Evolutionary conservation across 1,140 invertebrate genomes (phyloP).

Genomic region (Saccostrea cuccullata): DNA sequence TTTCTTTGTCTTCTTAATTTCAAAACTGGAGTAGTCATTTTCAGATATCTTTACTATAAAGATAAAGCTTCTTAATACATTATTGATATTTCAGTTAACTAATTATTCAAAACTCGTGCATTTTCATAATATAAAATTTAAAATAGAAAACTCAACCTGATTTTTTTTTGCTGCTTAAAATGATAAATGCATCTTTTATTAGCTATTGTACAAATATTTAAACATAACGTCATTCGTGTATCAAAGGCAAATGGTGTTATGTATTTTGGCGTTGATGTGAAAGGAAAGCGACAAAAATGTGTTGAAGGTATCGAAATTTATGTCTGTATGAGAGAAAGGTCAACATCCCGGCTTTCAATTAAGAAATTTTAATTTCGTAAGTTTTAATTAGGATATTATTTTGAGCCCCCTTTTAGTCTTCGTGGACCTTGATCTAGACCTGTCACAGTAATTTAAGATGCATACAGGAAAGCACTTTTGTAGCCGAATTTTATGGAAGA

Average conservation of each 20-base stretch:
- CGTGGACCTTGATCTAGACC: background rate
- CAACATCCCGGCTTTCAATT: background rate
- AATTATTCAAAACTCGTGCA: background rate
- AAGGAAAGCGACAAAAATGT: background rate
- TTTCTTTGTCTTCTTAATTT: too few species aligned
- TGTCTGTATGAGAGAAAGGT: background rate
- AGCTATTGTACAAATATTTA: background rate
- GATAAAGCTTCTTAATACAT: background rate
- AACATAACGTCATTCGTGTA: background rate
- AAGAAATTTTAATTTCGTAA: background rate
- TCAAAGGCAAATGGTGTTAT: conserved; percentile 12
- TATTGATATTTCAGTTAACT: background rate
- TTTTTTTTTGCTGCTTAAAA: background rate
- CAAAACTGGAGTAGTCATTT: too few species aligned
- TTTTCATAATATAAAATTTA: conserved; percentile 21
- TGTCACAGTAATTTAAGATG: background rate
- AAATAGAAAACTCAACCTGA: background rate
- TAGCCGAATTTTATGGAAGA: background rate
- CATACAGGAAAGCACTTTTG: background rate
- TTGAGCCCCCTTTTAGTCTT: background rate
- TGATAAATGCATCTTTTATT: conserved; percentile 10
- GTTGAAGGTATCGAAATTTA: background rate
- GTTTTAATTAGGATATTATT: background rate
- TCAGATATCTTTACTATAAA: too few species aligned
- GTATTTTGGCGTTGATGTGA: background rate